Base-by-base conservation (phyloP, 2,113 vertebrate species). In the Rissa tridactyla region DNA sequence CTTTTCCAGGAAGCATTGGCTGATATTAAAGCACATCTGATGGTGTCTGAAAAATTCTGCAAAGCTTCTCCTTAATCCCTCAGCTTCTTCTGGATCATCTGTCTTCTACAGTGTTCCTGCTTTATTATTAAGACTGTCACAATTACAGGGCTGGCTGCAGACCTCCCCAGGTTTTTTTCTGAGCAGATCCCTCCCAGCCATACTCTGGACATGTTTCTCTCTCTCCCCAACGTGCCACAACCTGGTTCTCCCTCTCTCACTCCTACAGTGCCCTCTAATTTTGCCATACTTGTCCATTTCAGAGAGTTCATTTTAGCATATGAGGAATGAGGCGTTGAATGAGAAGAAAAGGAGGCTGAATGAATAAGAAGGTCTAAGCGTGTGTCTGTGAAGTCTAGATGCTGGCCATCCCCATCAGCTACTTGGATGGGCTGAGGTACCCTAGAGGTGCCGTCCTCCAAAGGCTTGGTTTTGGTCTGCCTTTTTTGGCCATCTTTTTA, bases 21-120 rank as follows among this genome's bases (percentile, higher is more conserved):
- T 91, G n/a, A 85, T 88, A 85, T 52, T 83, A 83, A 94, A 96
- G 40, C 34, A 65, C 46, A 90, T 77, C 71, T 91, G 84, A 93
- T 44, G 51, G 58, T 57, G 66, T 66, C 87, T 95, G 68, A 89
- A 94, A 94, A 95, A 78, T 66, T 81, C 84, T 95, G 64, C 75
- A 89, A 91, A 96, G 87, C 23, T 92, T 92, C 66, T 90, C 38
- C 87, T 73, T 90, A 92, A 95, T 91, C 80, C 83, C 76, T 29
- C 47, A 88, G 86, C 57, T 92, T 71, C 90, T 95, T 82, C 47
- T 89, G 92, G 80, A 82, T 94, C 90, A 49, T 81, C 57, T 84
- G 49, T 62, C 80, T 89, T 87, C 40, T 84, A 7, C 44, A 69
- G 64, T n/a, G 34, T 13, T 82, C 57, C 66, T 64, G 62, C 72